phyloP scores from a whole-genome alignment of 2,797 vertebrate species.

The Acanthurus tractus region DNA sequence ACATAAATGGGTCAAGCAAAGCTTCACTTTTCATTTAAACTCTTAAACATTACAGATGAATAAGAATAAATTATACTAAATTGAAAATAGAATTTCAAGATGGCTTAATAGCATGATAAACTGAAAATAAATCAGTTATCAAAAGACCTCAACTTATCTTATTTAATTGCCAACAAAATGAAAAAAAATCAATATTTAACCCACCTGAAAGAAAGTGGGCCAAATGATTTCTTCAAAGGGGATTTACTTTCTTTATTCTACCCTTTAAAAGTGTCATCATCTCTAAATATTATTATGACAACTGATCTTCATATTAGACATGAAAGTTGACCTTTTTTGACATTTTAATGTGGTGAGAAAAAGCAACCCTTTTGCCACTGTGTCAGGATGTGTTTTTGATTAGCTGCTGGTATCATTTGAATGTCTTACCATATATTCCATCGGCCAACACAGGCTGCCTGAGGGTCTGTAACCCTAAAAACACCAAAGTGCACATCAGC shows the following conservation, averaged over 20 bases:
- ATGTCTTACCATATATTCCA: constrained; percentile 87
- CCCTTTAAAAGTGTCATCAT: neutral
- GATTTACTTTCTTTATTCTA: neutral
- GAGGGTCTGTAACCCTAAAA: constrained; percentile 82
- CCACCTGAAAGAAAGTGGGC: neutral
- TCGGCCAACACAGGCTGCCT: constrained; percentile 78
- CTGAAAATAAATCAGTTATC: neutral
- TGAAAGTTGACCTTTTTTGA: neutral
- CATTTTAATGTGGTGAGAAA: neutral
- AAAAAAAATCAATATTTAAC: too few species aligned
- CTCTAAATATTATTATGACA: neutral
- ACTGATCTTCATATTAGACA: neutral
- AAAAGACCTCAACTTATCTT: neutral
- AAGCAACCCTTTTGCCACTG: constrained; percentile 66
- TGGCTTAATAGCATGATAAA: neutral
- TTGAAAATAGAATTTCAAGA: neutral
- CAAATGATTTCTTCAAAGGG: neutral
- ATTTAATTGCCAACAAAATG: too few species aligned
- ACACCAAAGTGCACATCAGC: constrained; percentile 85
- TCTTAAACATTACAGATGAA: constrained; percentile 1
- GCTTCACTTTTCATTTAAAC: constrained; percentile 4
- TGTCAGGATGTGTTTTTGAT: constrained; percentile 46
- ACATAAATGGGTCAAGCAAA: constrained; percentile 11
- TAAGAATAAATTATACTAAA: neutral
- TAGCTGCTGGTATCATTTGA: constrained; percentile 52